These are phyloP conservation scores for Drosophila parabipectinata DNA, from an alignment of 1,140 invertebrate species.

Conservation along the genomic window DNA sequence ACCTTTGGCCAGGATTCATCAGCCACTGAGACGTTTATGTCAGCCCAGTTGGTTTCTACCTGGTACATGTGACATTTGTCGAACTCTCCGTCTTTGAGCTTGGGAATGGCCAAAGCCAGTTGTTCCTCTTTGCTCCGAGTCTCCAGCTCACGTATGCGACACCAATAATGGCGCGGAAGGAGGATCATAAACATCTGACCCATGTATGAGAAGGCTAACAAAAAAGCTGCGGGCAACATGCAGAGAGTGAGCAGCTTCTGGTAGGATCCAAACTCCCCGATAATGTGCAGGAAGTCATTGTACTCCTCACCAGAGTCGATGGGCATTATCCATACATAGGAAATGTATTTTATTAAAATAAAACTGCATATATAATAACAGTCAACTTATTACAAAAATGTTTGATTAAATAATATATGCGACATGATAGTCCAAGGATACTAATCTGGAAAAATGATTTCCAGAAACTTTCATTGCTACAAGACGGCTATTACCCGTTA, in stretches of 20 bases:
- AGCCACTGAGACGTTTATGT: constrained; percentile 1
- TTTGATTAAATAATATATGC: too few relatives aligned
- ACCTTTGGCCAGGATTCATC: constrained; percentile 85
- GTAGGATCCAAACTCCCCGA: constrained; percentile 94
- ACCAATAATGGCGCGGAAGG: constrained; percentile 90
- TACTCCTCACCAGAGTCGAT: constrained; percentile 86
- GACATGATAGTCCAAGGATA: too few relatives aligned
- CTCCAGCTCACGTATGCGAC: constrained; percentile 87
- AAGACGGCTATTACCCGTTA: too few relatives aligned
- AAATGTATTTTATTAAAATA: too few relatives aligned
- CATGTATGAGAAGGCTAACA: constrained; percentile 92
- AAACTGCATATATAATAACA: too few relatives aligned
- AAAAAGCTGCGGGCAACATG: constrained; percentile 92
- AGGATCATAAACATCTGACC: constrained; percentile 93
- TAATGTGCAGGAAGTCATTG: constrained; percentile 90
- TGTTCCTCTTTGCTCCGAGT: constrained; percentile 27
- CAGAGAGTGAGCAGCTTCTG: constrained; percentile 92
- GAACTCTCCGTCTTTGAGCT: not conserved
- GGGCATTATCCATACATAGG: not conserved
- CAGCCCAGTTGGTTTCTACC: constrained; percentile 11
- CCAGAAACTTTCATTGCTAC: too few relatives aligned
- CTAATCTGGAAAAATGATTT: too few relatives aligned
- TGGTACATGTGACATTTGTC: constrained; percentile 50
- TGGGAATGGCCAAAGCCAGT: constrained; percentile 39
- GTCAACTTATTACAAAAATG: too few relatives aligned